These are phyloP conservation scores for Acholoe squamosa DNA, from an alignment of 2,888 invertebrate genomes.

Conservation along the genomic window DNA sequence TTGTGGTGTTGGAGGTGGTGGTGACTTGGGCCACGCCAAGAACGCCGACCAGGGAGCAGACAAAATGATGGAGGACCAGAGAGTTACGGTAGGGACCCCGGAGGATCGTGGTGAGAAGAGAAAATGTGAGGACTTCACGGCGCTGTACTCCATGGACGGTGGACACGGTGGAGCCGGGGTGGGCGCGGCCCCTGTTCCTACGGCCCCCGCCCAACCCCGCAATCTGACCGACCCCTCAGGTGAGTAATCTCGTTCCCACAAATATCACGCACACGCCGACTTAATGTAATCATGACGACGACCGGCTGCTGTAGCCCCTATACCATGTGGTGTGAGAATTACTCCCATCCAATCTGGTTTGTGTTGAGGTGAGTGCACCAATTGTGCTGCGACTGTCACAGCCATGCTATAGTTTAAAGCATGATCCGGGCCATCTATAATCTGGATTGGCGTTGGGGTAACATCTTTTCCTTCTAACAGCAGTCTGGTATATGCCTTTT, in stretches of 20 bases:
- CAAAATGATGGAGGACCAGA: slow-evolving; percentile 57
- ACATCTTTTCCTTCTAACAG: too few relatives aligned
- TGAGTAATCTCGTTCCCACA: slow-evolving; percentile 39
- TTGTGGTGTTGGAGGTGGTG: slow-evolving; percentile 34
- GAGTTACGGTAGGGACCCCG: slow-evolving; percentile 47
- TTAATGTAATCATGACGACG: neutral
- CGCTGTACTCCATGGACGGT: slow-evolving; percentile 89
- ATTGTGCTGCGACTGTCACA: neutral
- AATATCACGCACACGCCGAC: slow-evolving; percentile 20
- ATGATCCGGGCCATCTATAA: too few relatives aligned
- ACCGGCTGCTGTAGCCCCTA: neutral
- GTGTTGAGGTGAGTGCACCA: neutral
- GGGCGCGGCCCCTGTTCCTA: neutral
- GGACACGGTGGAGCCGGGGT: neutral
- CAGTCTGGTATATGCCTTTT: too few relatives aligned
- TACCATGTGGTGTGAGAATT: neutral
- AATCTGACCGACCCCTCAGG: slow-evolving; percentile 61
- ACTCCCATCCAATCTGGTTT: neutral
- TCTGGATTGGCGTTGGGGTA: too few relatives aligned
- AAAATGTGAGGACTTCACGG: slow-evolving; percentile 92
- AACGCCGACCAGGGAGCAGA: slow-evolving; percentile 1
- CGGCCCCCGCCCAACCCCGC: slow-evolving; percentile 58
- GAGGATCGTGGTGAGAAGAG: slow-evolving; percentile 82
- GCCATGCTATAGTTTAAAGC: neutral
- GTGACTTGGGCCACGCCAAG: slow-evolving; percentile 18